Base-by-base conservation (phyloP, 2,888 invertebrate species). In the Tetanocera ferruginea region DNA sequence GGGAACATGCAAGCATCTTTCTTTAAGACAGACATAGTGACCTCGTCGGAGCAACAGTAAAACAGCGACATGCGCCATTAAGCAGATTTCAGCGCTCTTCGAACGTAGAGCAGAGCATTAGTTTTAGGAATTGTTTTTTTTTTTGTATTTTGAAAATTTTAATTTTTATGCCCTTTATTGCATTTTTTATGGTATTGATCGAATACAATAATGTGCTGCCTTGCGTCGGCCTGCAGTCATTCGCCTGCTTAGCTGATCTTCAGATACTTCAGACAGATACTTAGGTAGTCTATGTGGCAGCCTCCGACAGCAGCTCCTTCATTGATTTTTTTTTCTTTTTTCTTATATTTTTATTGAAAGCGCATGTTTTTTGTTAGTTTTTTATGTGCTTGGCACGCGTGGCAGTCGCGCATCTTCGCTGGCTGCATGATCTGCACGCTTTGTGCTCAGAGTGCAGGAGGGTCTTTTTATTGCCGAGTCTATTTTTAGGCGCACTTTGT, bases 141-240 rank as follows among this genome's bases (percentile, higher is more conserved):
- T 14, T 14, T 3, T 43, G 1, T 43, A 11, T 43, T 43, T 43
- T 14, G 43, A 51, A 57, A 25, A 4, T 64, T 64, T 34, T 34
- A 17, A 6, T 43, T 66, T 19, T 55, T 70, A 51, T 51, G 3
- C 17, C 52, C 37, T 75, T 66, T 43, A 64, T 69, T 66, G 34
- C 14, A 57, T 81, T 84, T 83, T 82, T 74, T 72, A 77, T 62
- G 62, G 77, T 82, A 84, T 83, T 82, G 78, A 85, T 82, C 79
- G 78, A 83, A 80, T n/a, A n/a, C n/a, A n/a, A n/a, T n/a, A n/a
- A n/a, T 81, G 78, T 78, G 83, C 79, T 70, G 78, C 77, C 62
- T 37, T 37, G 75, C 77, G 76, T 73, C 76, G 80, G 67, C 75
- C 31, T 76, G 76, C 70, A 28, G 70, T 28, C 70, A 52, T 25